A percentile compares a stretch with the other conserved stretches of the same genome.
These are phyloP conservation scores for Cancer borealis DNA, from an alignment of 2,888 invertebrate genomes.

Conservation along the genomic window DNA sequence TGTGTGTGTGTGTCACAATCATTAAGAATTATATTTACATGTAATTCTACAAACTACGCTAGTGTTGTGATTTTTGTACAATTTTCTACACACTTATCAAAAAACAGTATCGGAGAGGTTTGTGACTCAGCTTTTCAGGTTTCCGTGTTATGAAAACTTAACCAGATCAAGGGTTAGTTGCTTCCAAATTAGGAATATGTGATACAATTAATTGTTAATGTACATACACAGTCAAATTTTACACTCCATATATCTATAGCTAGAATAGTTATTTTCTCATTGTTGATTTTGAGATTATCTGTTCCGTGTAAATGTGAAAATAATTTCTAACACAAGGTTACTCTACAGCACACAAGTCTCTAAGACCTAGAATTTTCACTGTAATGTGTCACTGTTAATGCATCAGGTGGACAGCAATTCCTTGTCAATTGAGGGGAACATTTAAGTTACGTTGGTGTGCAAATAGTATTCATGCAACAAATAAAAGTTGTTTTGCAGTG, in stretches of 20 bases:
- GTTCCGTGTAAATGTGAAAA: neutral
- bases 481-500: neutral
- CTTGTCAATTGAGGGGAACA: neutral
- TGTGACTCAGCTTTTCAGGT: constrained; percentile 30
- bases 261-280: neutral
- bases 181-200: constrained; percentile 39
- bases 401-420: neutral
- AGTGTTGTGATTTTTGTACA: constrained; percentile 8
- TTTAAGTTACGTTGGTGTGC: neutral
- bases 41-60: constrained; percentile 1
- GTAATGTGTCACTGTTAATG: neutral
- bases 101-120: neutral
- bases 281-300: neutral
- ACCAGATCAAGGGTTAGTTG: constrained; percentile 4
- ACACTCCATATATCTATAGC: neutral
- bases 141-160: neutral
- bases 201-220: neutral
- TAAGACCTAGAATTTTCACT: neutral
- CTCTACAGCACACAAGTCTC: neutral
- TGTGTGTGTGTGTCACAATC: constrained; percentile 7
- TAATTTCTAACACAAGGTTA: neutral
- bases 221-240: constrained; percentile 24
- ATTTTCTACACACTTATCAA: constrained; percentile 17
- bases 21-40: neutral
- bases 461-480: neutral